Base-by-base conservation (phyloP, 2,113 vertebrate species). In the Malurus elegans region DNA sequence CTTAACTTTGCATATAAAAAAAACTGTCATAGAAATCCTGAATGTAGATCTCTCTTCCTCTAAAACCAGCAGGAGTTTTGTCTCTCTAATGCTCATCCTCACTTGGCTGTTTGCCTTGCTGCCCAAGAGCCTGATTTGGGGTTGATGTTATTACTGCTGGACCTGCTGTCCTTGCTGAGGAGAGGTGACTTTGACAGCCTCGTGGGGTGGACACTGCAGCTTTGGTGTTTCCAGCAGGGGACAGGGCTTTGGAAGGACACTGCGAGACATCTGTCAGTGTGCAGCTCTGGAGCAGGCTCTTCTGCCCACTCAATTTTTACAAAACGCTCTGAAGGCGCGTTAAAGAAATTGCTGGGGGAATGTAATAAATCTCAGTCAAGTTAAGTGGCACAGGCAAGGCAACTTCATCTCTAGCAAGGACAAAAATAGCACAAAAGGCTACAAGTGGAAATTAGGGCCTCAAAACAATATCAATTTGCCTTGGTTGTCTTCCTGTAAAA, bases 281-380 rank as follows among this genome's bases (percentile, higher is more conserved):
- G 17, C 8, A 88, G 32, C 62, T 88, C 38, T 60, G 67, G 58
- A 83, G 58, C 45, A 75, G 45, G 8, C 15, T 40, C 31, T 67
- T 82, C 72, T 61, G 58, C 53, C 58, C 76, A 29, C 65, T 79
- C 45, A 60, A 3, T 75, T 88, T 86, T 92, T 88, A 23, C 74
- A 32, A 75, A 79, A 51, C 82, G 26, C 61, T 93, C 66, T 79
- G 29, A 82, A 90, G 62, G 74, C 0, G 0, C 32, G 25, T 88
- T 81, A 75, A 71, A 92, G 44, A 74, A 75, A 79, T 75, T 64
- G 24, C 74, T 82, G 16, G 31, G 44, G 67, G n/a, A 38, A 47
- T 54, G 53, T 67, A 44, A 93, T 90, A 74, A 87, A 96, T 93
- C 91, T 90, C 54, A 34, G 61, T 92, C 92, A 88, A 81, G 58